Evolutionary conservation across 2,888 invertebrate genomes (phyloP), one percentile per base, ranked within the genome.

Genomic region (Ichneumoninae sp.): DNA sequence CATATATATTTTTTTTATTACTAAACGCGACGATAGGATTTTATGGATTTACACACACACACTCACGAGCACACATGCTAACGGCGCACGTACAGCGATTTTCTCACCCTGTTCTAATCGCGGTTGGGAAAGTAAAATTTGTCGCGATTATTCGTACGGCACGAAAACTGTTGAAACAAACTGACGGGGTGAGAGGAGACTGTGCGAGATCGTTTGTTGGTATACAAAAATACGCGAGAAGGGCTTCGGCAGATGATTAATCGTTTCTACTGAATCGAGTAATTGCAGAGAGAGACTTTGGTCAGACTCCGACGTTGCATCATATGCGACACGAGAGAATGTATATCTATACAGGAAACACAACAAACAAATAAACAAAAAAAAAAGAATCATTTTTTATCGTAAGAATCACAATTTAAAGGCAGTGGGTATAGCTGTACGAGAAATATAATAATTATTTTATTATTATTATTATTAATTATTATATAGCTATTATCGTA

Each of bases 381-480:
- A 71, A 57, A 79, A 81, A 75, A 22, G 66, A 75, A 75, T 80
- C 70, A 83, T 82, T 86, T 81, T 83, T 82, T 85, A 83, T 82
- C 72, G 82, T 82, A 87, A 85, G 89, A 90, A 91, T 91, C 88
- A 90, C 90, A 90, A 89, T 91, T 91, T 88, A 92, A 91, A 40
- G 93, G 93, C 91, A 92, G 91, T 91, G 93, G 93, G 93, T 91
- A 89, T 92, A 92, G 88, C 87, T 91, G 90, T 90, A 91, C 83
- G 75, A 87, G 89, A 81, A 85, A 83, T 89, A 89, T 88, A 86
- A 87, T 88, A 86, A 89, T 84, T 82, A 85, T 86, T 88, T 87
- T 89, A 86, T 89, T 90, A 90, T 91, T 62, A 90, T 89, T 86
- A 90, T 89, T 86, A 87, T 84, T 86, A 86, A 89, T 89, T 88